Base-by-base conservation (phyloP, 2,113 vertebrate species). In the Gorsachius goisagi region DNA sequence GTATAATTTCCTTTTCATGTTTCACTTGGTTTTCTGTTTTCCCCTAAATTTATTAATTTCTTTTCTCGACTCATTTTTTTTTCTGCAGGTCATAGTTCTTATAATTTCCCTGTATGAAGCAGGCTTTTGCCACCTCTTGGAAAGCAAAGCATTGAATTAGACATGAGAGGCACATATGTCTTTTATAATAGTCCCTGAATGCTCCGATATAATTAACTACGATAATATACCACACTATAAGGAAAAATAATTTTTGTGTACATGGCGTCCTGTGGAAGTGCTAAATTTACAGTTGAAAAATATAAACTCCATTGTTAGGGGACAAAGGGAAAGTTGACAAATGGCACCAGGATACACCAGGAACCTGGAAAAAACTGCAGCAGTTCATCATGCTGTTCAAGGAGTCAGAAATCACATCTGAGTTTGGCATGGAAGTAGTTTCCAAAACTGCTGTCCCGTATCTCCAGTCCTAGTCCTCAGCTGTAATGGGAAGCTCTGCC, bases 211-310 rank as follows among this genome's bases (percentile, higher is more conserved):
- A 86, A 87, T 88, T 92, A 89, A 82, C 24, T 81, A 27, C 58
- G 71, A 22, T 60, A 28, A 86, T 53, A 78, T 81, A 97, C 44
- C 66, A 76, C 45, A 47, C 66, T 53, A 9, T 14, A 62, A 92
- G 81, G 62, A 89, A 62, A 86, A 92, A 97, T 89, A 2, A 53
- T 67, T 95, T 95, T 82, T 92, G 55, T 45, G n/a, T 67, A 41
- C 37, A 41, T 84, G 50, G 11, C 3, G 0, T 84, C 17, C 74
- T 55, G 5, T 85, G 60, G 50, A 93, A 91, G 33, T 33, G 24
- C 30, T 89, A 41, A 41, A 83, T 50, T 85, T 75, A 75, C 2
- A 66, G 53, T 59, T 37, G 45, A 93, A 92, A 89, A 53, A 68
- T 47, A 69, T 3, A 56, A 33, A 44, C 16, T 78, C 14, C 10